These are phyloP conservation scores for Psococerastis gibbosa DNA, from an alignment of 2,888 invertebrate genomes.

Conservation along the genomic window DNA sequence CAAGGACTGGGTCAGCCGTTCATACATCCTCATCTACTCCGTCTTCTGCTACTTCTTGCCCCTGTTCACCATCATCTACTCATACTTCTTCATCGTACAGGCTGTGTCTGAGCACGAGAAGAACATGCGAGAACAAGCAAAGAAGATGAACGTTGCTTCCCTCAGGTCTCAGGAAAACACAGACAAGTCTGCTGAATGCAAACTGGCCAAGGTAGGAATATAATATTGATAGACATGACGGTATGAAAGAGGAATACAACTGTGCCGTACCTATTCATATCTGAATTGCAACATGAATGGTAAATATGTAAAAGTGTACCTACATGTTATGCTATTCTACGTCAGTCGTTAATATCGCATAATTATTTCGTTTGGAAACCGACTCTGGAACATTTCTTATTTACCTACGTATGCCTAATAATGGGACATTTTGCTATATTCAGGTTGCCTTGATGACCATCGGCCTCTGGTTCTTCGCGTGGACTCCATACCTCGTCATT, in stretches of 20 bases:
- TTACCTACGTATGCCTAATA: too few relatives aligned
- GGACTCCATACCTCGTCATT: conserved; percentile 74
- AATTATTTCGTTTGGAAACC: too few relatives aligned
- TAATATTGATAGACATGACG: too few relatives aligned
- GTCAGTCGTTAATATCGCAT: too few relatives aligned
- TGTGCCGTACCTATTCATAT: too few relatives aligned
- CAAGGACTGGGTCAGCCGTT: conserved; percentile 53
- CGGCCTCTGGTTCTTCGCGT: conserved; percentile 77
- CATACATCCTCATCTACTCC: conserved; percentile 64
- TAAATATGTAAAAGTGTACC: too few relatives aligned
- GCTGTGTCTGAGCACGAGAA: conserved; percentile 73
- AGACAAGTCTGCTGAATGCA: conserved; percentile 66
- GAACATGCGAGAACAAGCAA: conserved; percentile 74
- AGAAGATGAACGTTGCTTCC: conserved; percentile 85
- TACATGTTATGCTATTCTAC: too few relatives aligned
- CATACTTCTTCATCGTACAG: conserved; percentile 72
- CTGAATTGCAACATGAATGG: too few relatives aligned
- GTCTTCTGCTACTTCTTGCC: conserved; percentile 59
- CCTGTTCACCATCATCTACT: conserved; percentile 60
- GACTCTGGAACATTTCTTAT: too few relatives aligned
- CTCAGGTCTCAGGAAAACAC: conserved; percentile 58
- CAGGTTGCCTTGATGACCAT: conserved; percentile 78
- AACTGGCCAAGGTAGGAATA: conserved; percentile 74
- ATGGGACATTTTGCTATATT: too few relatives aligned
- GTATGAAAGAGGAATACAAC: too few relatives aligned